These are phyloP conservation scores for Anisognathus igniventris DNA, from an alignment of 2,797 vertebrate species.

Conservation along the genomic window DNA sequence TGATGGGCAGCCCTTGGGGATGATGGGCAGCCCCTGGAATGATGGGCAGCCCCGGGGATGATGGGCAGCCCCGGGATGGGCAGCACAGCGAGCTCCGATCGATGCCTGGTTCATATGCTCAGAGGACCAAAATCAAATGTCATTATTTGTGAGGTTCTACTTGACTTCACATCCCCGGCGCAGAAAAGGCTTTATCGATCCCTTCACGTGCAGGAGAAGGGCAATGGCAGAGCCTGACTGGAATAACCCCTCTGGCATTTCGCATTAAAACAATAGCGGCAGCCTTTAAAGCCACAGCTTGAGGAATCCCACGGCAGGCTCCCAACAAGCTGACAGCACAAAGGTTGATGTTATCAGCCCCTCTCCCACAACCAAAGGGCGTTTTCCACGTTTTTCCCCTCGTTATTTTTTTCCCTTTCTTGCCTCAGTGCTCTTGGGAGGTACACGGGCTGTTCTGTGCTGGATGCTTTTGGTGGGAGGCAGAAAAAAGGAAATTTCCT, in stretches of 20 bases:
- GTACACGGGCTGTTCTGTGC: not conserved
- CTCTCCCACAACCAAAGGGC: not conserved
- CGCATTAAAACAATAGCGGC: slow-evolving; percentile 70
- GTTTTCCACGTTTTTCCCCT: not conserved
- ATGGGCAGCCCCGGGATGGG: not conserved
- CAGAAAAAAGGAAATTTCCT: not conserved
- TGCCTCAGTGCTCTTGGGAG: not conserved
- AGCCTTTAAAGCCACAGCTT: not conserved
- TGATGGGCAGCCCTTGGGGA: not conserved
- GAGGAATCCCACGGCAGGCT: not conserved
- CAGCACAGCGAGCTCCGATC: slow-evolving; percentile 29
- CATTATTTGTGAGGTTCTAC: slow-evolving; percentile 91
- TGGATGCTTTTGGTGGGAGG: not conserved
- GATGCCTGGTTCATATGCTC: slow-evolving; percentile 34
- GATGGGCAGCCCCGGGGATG: not conserved
- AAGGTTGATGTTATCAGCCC: slow-evolving; percentile 7
- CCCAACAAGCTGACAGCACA: not conserved
- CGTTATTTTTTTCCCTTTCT: not conserved
- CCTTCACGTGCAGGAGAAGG: slow-evolving; percentile 44
- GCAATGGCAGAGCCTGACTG: slow-evolving; percentile 41
- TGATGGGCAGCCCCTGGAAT: too few species aligned
- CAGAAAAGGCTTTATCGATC: slow-evolving; percentile 87
- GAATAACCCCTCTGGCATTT: slow-evolving; percentile 61
- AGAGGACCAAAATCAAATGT: slow-evolving; percentile 79
- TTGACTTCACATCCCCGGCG: slow-evolving; percentile 86